Evolutionary conservation across 64 coral and sea anemone genomes (phyloP), one percentile per base, ranked within the genome.

Genomic region (Dendrophyllia cribrosa): DNA sequence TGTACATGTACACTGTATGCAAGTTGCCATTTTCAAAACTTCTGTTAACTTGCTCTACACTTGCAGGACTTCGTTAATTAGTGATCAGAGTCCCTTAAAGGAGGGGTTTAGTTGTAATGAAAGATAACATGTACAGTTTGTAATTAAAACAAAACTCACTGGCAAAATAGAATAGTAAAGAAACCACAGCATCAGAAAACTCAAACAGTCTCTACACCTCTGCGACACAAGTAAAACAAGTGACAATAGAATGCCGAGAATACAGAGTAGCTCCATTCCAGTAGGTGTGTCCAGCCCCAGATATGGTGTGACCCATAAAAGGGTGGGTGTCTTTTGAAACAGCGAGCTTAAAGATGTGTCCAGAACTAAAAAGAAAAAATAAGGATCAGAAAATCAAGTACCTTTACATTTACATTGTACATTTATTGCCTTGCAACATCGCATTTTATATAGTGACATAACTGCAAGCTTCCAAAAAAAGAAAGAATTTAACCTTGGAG

Each of bases 231-330:
- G 78, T 10, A 96, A 53, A 34, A 94, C 53, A 62, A 96, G 74
- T 9, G 97, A 99, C 2, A 96, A 22, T 1, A 76, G 15, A 59
- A 96, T 99, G 13, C 94, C 97, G 12, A 66, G 48, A 7, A 99
- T 45, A 79, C 88, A 94, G 5, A 99, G 71, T 26, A 99, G 86
- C 72, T 99, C 97, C 97, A 99, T 99, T 6, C 91, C 94, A 79
- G 94, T 86, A 0, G 83, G 46, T 22, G 91, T 89, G 74, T 96
- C 91, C 25, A 99, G 88, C 24, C 97, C 97, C 4, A 99, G 77
- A 9, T 59, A 93, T n/a, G 91, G 94, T 6, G 94, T 94, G 3
- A 96, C 26, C 91, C 94, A 96, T 7, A 99, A 66, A 16, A 99
- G 94, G 24, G 94, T 96, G 49, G 94, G 94, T 60, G 79, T 93